Evolutionary conservation across 2,888 invertebrate genomes (phyloP), one percentile per base, ranked within the genome.

Genomic region (Pedicia rivosa): DNA sequence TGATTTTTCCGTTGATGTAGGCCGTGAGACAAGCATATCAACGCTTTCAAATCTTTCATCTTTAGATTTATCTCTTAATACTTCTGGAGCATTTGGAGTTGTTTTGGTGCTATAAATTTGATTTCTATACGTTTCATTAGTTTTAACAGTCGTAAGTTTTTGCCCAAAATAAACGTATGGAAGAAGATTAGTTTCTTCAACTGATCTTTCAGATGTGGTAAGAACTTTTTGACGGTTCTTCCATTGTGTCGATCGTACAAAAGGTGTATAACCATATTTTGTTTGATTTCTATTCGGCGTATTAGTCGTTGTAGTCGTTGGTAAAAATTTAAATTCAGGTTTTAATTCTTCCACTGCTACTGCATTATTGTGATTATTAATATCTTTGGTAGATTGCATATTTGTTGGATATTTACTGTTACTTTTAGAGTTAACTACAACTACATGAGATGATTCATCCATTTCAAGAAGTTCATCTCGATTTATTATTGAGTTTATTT

Each of bases 121-220:
- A 20, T 36, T 22, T 12, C 47, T 48, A 3, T 54, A 49, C 1
- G 44, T 45, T 29, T 51, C n/a, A n/a, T n/a, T 52, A 14, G 47
- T 60, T 31, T 51, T 54, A 2, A 64, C 53, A 0, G 64, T 62
- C 2, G 63, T 61, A 27, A 70, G 49, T 51, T 78, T 78, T 49
- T 77, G 72, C 0, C 79, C 79, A 50, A 79, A 79, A 50, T 67
- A 74, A 39, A 76, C 62, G 54, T 78, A 79, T 9, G 78, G 77
- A 34, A 72, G 69, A 63, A 77, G 68, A 48, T 77, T 76, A 29
- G 54, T 50, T 28, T 54, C 57, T n/a, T 51, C 50, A 6, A 48
- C 38, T 16, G 51, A 10, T 5, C 32, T 17, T 22, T 32, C 32
- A 4, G 32, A 32, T 13, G 32, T 32, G 5, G 20, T 20, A 17